These are phyloP conservation scores for Diadumene lineata DNA, from an alignment of 92 coral and sea anemone genomes.

Conservation along the genomic window DNA sequence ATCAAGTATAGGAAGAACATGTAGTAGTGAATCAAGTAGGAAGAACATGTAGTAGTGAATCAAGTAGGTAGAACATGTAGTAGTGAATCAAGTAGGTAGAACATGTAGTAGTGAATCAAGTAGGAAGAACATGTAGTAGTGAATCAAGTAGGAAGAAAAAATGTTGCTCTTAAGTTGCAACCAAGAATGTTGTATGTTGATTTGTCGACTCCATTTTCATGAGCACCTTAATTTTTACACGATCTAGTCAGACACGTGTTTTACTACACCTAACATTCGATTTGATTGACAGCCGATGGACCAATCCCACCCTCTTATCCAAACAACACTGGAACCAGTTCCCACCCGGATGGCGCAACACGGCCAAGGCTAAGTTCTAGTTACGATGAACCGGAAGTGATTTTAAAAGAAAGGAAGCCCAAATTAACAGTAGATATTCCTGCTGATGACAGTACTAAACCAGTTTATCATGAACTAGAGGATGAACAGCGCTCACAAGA, in stretches of 20 bases:
- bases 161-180: too few species aligned
- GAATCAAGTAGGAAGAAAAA: too few species aligned
- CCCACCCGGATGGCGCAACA: background rate
- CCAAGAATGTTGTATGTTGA: too few species aligned
- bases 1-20: too few species aligned
- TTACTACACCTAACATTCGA: too few species aligned
- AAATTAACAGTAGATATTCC: background rate
- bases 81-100: too few species aligned
- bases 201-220: too few species aligned
- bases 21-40: too few species aligned
- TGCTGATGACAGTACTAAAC: background rate
- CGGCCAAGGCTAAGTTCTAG: conserved; percentile 20
- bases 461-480: background rate
- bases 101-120: too few species aligned
- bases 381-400: conserved; percentile 39
- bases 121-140: too few species aligned
- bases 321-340: background rate
- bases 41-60: too few species aligned
- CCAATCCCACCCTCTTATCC: background rate
- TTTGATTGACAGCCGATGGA: background rate
- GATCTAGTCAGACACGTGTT: background rate
- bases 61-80: too few species aligned
- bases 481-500: background rate
- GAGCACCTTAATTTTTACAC: background rate
- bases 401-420: background rate